Evolutionary conservation across 1,140 invertebrate genomes (phyloP).

Genomic region (Leptoteleia sp.): DNA sequence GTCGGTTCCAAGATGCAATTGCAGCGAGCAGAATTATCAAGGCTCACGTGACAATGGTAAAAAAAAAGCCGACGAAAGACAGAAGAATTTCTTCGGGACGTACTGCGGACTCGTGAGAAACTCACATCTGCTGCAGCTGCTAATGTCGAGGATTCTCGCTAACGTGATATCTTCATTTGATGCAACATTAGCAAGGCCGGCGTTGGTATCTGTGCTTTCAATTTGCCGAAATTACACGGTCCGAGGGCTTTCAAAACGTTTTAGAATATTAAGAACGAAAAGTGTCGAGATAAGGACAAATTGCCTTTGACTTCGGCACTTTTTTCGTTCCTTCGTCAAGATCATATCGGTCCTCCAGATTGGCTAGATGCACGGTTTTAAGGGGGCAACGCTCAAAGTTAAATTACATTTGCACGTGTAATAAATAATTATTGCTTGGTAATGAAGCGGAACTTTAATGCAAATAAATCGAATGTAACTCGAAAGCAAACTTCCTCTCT

Average conservation of each 20-base stretch:
- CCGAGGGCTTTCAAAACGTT: conserved; percentile 6
- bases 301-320: not conserved
- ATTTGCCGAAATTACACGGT: conserved; percentile 53
- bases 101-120: conserved; percentile 60
- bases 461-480: no score
- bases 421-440: no score
- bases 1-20: conserved; percentile 51
- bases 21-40: conserved; percentile 38
- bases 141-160: conserved; percentile 49
- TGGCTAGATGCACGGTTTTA: no score
- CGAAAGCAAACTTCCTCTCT: no score
- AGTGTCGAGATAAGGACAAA: conserved; percentile 7
- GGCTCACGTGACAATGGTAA: conserved; percentile 55
- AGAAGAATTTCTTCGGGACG: conserved; percentile 42
- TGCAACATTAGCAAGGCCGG: conserved; percentile 39
- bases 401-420: no score
- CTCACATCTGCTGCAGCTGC: conserved; percentile 57
- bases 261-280: conserved; percentile 37
- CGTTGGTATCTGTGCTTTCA: conserved; percentile 47
- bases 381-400: no score
- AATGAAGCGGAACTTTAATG: no score
- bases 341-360: not conserved
- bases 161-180: conserved; percentile 64
- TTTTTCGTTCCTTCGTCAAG: conserved; percentile 4
- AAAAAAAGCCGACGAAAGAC: conserved; percentile 55